These are phyloP conservation scores for Pithys albifrons DNA, from an alignment of 2,113 vertebrate species.

Conservation along the genomic window DNA sequence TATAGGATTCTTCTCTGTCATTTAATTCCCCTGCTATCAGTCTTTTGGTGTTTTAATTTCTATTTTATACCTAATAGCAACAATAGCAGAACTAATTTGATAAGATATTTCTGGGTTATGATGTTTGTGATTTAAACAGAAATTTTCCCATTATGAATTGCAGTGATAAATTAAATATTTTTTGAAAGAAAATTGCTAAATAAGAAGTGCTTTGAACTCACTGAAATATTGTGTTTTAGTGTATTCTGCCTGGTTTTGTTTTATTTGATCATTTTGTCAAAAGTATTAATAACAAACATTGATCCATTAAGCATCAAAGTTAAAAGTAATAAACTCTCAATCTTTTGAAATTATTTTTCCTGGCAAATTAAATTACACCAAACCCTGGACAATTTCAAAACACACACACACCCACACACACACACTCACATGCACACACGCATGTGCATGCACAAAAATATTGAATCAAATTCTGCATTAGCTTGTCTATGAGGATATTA, in stretches of 20 bases:
- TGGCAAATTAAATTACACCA: neutral
- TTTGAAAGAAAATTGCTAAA: neutral
- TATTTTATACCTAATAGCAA: neutral
- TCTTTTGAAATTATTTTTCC: neutral
- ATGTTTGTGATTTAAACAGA: neutral
- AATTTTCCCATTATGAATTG: neutral
- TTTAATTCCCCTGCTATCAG: neutral
- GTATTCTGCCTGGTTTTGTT: neutral
- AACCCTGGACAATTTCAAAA: neutral
- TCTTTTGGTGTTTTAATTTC: neutral
- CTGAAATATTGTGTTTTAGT: neutral
- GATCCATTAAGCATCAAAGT: neutral
- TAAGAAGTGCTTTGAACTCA: neutral
- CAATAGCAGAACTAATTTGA: neutral
- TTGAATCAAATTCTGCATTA: neutral
- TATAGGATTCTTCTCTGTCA: neutral
- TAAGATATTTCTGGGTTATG: neutral
- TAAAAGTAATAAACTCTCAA: neutral
- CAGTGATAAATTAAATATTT: neutral
- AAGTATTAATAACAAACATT: neutral
- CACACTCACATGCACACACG: too few species aligned
- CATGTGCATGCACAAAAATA: neutral
- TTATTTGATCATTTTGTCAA: neutral
- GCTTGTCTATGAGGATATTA: neutral
- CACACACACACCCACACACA: too few species aligned